Base-by-base conservation (phyloP, 2,888 invertebrate genomes). In the Drosophila neonasuta region DNA sequence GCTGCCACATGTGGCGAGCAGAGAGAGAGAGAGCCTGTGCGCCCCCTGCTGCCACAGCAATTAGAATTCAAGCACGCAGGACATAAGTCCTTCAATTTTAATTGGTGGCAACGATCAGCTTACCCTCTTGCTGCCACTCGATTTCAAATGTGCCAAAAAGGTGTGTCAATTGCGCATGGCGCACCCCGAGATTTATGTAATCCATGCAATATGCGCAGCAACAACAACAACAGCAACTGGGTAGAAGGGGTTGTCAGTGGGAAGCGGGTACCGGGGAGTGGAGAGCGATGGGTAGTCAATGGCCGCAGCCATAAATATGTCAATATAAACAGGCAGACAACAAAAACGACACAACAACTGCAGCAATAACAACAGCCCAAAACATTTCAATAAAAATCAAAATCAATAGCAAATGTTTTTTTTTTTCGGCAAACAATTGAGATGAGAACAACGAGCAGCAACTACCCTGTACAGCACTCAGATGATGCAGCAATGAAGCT, bases 371-470 rank as follows among this genome's bases (percentile, higher is more conserved):
- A 71, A 75, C 49, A 49, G 34, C 39, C 65, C 63, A 67, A 77
- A 87, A 86, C 87, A 82, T 85, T 83, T 81, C 82, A 85, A 83
- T 87, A 87, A 87, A 86, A 85, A 85, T 72, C 77, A 79, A 84
- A 82, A 80, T 73, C 74, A 84, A 85, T 71, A 82, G 66, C 74
- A 69, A 75, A 71, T 59, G 15, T 45, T 65, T 36, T 11, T 5
- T 55, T 67, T 5, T 55, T 67, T 58, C 17, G 7, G 55, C 41
- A 60, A 54, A 17, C 6, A 11, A 10, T 34, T 17, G 0, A 15
- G 8, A 41, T 0, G 9, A 0, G 8, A 15, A 1, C 2, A 20
- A 50, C 11, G 54, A 65, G 49, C 39, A 1, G 1, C 2, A 36
- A 8, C 57, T 72, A 67, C 68, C 29, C 63, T 72, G 10, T 5